Conservation (phyloP, 2,797 vertebrate genomes). For the Lutjanus campechanus region DNA sequence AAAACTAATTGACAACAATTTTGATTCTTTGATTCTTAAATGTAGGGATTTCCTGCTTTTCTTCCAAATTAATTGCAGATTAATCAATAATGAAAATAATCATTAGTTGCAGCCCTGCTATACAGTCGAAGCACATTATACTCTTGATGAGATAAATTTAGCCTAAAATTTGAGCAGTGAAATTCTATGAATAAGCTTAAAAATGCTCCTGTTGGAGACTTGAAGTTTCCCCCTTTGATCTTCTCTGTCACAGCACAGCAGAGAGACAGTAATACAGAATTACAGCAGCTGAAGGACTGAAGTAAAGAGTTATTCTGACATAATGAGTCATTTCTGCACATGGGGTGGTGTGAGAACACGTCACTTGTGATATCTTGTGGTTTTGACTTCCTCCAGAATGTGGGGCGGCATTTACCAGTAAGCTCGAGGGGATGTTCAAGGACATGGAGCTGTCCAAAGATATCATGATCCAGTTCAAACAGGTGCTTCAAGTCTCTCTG, state of each 20-base stretch:
- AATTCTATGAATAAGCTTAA: background rate
- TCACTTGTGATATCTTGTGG: conserved; percentile 33
- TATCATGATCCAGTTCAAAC: conserved; percentile 99
- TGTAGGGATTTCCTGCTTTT: too few relatives aligned
- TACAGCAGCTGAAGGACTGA: background rate
- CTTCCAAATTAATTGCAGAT: too few relatives aligned
- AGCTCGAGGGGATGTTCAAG: conserved; percentile 99
- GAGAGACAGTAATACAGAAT: background rate
- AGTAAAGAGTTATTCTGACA: background rate
- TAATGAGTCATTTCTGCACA: background rate
- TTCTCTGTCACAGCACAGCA: too few relatives aligned
- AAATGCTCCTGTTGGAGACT: background rate
- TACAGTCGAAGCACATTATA: background rate
- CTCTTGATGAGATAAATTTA: background rate
- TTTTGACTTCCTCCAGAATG: conserved; percentile 89
- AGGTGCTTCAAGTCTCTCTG: conserved; percentile 84
- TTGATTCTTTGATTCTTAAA: too few relatives aligned
- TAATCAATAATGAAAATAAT: too few relatives aligned
- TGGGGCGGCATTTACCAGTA: conserved; percentile 98
- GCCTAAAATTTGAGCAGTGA: background rate
- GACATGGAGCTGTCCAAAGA: conserved; percentile 99
- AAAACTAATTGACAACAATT: too few relatives aligned
- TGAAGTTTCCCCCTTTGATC: background rate
- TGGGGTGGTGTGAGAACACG: background rate
- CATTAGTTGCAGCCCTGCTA: too few relatives aligned